These are phyloP conservation scores for Drosophila subpulchrella DNA, from an alignment of 1,140 invertebrate species.

Conservation along the genomic window DNA sequence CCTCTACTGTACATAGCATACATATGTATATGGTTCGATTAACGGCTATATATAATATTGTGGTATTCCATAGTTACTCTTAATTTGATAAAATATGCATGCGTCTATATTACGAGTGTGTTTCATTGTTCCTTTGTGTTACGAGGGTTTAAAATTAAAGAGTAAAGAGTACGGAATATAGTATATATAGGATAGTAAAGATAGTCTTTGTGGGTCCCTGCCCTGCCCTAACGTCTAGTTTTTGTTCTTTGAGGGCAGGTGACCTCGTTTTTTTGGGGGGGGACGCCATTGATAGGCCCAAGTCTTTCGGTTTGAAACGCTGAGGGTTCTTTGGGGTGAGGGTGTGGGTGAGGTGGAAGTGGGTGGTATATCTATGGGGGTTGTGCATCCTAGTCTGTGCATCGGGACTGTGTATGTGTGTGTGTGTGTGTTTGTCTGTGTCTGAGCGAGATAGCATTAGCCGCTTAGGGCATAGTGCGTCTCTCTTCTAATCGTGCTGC, in stretches of 20 bases:
- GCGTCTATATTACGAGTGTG: background rate
- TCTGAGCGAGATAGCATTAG: conserved; percentile 21
- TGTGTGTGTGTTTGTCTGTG: conserved; percentile 19
- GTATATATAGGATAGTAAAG: background rate
- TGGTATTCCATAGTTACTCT: background rate
- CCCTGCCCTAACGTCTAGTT: conserved; percentile 6
- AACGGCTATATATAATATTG: conserved; percentile 23
- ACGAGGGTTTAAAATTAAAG: background rate
- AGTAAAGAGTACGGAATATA: background rate
- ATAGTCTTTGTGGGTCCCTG: conserved; percentile 28
- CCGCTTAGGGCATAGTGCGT: background rate
- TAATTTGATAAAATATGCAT: conserved; percentile 14
- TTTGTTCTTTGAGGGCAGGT: conserved; percentile 4
- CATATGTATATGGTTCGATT: conserved; percentile 12
- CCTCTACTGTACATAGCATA: conserved; percentile 23
- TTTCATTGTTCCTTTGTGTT: conserved; percentile 3
- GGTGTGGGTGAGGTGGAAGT: conserved; percentile 1
- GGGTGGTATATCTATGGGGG: conserved; percentile 38
- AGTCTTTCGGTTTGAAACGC: conserved; percentile 46
- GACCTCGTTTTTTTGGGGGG: conserved; percentile 4
- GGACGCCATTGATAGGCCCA: conserved; percentile 13
- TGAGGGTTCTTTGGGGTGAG: conserved; percentile 10
- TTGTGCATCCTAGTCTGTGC: conserved; percentile 64
- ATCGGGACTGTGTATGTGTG: conserved; percentile 42
- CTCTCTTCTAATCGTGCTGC: conserved; percentile 46